Evolutionary conservation across 2,797 vertebrate species (phyloP), one percentile per base, ranked within the genome.

Genomic region (Glyptemys insculpta): DNA sequence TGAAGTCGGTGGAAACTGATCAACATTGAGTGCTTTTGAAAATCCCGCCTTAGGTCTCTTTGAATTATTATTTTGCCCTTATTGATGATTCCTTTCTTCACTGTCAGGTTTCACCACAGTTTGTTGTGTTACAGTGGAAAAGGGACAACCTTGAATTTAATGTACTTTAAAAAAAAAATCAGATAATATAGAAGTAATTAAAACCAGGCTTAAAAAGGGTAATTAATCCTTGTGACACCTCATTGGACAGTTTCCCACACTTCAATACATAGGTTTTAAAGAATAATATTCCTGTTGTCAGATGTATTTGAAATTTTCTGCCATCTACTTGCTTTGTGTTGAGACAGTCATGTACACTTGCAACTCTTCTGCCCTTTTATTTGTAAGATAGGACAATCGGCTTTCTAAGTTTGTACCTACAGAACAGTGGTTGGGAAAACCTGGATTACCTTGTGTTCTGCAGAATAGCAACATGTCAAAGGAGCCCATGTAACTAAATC

Each of bases 21-120:
- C 1, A 1, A 8, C 3, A 34, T 37, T 21, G 52, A 31, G 1
- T 18, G 12, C 0, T 4, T 16, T 47, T 41, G 2, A 47, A 53
- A 79, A 21, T 49, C 52, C 78, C 8, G 11, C 52, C 53, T 1
- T 3, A 8, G 12, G 27, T 84, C 54, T 90, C 34, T 21, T 0
- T 31, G 41, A 3, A 7, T 4, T 1, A 34, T 6, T 72, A 72
- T 74, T 74, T 74, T 74, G 47, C 2, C 11, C 0, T 27, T 14
- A 6, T 12, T 86, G n/a, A 56, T 14, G 11, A 53, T 21, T 86
- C 34, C 16, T 47, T 3, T 9, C 37, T 29, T 49, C 31, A 19
- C 78, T 57, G 12, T 81, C 50, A 1, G 23, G 37, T 25, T 53
- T 34, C 37, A 41, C 53, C 57, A 52, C 41, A 1, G 44, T 49